A percentile compares a stretch with the other conserved stretches of the same genome.
phyloP scores from a whole-genome alignment of 1,140 invertebrate species.

The Drosophila lacteicornis region DNA sequence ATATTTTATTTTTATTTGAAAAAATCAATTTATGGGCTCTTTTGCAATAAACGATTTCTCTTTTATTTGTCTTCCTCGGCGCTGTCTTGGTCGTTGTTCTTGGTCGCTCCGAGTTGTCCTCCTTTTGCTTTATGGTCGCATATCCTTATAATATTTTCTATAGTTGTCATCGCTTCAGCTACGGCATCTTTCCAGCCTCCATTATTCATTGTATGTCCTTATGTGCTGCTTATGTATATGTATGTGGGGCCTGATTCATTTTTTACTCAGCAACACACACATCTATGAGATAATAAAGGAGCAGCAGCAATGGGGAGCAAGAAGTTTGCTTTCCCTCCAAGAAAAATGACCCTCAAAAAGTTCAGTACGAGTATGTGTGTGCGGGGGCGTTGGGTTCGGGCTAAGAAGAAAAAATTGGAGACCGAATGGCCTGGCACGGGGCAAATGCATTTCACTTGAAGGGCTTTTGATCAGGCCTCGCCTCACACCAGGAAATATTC shows the following conservation, averaged over 20 bases:
- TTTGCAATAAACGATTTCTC: constrained; percentile 83
- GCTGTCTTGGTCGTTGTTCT: constrained; percentile 9
- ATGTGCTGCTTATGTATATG: not conserved
- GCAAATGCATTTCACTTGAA: constrained; percentile 41
- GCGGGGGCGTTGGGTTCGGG: not conserved
- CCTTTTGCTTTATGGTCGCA: constrained; percentile 74
- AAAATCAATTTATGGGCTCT: constrained; percentile 82
- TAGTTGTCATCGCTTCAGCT: constrained; percentile 76
- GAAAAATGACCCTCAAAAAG: constrained; percentile 47
- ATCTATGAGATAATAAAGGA: constrained; percentile 39
- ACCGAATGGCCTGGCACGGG: not conserved
- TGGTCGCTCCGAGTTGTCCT: constrained; percentile 10
- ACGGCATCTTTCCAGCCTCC: constrained; percentile 31
- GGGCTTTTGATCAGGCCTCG: constrained; percentile 20
- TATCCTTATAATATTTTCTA: constrained; percentile 83
- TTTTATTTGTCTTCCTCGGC: constrained; percentile 75
- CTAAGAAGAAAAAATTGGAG: not conserved
- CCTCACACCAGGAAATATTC: constrained; percentile 15
- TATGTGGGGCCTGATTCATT: constrained; percentile 34
- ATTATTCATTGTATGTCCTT: constrained; percentile 63
- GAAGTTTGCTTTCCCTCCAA: constrained; percentile 33
- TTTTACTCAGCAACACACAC: constrained; percentile 21
- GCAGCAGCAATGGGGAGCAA: constrained; percentile 10
- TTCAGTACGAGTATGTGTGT: not conserved
- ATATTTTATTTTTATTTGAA: constrained; percentile 83